These are phyloP conservation scores for Monodelphis domestica DNA, from an alignment of 2,797 vertebrate species.

Conservation along the genomic window DNA sequence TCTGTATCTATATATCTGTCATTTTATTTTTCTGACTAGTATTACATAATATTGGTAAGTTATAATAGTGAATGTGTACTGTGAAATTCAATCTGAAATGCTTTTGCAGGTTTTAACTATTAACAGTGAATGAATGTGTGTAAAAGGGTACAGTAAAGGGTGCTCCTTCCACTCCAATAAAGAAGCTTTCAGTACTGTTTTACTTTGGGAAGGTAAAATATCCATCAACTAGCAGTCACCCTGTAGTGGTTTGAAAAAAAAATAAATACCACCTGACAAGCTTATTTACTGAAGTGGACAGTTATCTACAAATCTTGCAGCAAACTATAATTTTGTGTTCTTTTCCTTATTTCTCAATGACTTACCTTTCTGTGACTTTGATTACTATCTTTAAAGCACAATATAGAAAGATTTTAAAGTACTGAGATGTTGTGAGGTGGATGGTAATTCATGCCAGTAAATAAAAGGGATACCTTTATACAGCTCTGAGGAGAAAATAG, in stretches of 20 bases:
- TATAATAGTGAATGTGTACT: not conserved
- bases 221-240: not conserved
- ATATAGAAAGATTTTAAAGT: constrained; percentile 25
- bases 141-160: not conserved
- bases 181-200: not conserved
- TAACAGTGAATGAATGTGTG: not conserved
- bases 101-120: not conserved
- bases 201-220: no score
- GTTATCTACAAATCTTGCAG: not conserved
- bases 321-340: not conserved
- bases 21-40: constrained; percentile 2
- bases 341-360: constrained; percentile 7
- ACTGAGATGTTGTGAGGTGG: not conserved
- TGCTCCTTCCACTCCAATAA: not conserved
- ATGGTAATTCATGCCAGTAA: not conserved
- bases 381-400: not conserved
- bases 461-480: not conserved
- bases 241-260: not conserved
- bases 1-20: constrained; percentile 46
- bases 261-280: not conserved
- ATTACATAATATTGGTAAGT: not conserved
- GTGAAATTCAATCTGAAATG: not conserved
- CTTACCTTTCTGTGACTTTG: not conserved
- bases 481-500: not conserved
- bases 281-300: not conserved